Conservation (phyloP, 1,140 invertebrate genomes). For the Drosophila ambigua region DNA sequence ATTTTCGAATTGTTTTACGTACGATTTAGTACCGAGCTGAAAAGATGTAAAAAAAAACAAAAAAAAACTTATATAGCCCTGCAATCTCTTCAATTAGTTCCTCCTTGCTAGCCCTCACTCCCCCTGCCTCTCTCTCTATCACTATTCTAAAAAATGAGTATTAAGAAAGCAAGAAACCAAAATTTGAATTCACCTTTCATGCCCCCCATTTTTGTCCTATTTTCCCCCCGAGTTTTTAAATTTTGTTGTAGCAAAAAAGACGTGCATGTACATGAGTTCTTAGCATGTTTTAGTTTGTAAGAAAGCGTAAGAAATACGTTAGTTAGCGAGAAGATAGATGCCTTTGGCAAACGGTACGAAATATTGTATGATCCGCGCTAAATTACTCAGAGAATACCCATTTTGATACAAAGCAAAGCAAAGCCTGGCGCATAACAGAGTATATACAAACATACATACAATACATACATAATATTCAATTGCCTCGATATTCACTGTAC, state of each 20-base stretch:
- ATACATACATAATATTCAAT: slow-evolving; percentile 34
- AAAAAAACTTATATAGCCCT: slow-evolving; percentile 32
- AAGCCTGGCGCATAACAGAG: slow-evolving; percentile 8
- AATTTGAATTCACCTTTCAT: slow-evolving; percentile 38
- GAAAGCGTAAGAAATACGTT: slow-evolving; percentile 41
- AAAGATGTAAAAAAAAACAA: slow-evolving; percentile 15
- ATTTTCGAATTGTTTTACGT: slow-evolving; percentile 58
- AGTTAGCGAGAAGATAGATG: slow-evolving; percentile 16
- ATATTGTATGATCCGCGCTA: slow-evolving; percentile 27
- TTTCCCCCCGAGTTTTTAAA: slow-evolving; percentile 11
- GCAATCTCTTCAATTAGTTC: not conserved
- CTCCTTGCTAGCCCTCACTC: slow-evolving; percentile 1
- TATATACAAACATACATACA: slow-evolving; percentile 10
- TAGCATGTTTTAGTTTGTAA: slow-evolving; percentile 74
- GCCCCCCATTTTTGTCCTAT: slow-evolving; percentile 12
- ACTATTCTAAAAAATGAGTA: slow-evolving; percentile 65
- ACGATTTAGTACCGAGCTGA: slow-evolving; percentile 36
- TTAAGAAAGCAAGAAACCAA: slow-evolving; percentile 56
- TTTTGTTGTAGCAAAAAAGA: slow-evolving; percentile 20
- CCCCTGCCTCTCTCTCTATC: slow-evolving; percentile 5
- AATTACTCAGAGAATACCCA: slow-evolving; percentile 61
- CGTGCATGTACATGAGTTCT: slow-evolving; percentile 40
- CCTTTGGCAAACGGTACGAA: slow-evolving; percentile 44
- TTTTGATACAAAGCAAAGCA: slow-evolving; percentile 50
- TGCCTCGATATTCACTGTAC: slow-evolving; percentile 60